Percentiles rank a stretch among this genome's conserved stretches.
Evolutionary conservation across 2,888 invertebrate species (phyloP).

Genomic region (Axea sp.): DNA sequence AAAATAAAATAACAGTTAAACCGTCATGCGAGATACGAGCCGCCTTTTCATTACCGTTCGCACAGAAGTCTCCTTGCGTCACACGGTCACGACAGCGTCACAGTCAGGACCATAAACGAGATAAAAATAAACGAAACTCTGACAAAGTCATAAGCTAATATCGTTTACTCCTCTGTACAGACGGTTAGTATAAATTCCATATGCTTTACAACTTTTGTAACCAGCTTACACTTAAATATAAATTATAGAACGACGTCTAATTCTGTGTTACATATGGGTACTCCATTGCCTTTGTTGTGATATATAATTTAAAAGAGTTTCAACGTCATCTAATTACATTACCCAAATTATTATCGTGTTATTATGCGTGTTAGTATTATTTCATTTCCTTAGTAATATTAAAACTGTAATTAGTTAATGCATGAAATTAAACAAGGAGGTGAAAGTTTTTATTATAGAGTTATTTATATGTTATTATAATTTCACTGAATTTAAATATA

Average conservation of each 20-base stretch:
- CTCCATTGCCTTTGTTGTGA: not conserved
- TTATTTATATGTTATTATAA: too few relatives aligned
- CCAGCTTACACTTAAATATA: conserved; percentile 26
- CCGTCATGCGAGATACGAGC: conserved; percentile 16
- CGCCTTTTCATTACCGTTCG: conserved; percentile 34
- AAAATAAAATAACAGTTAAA: not conserved
- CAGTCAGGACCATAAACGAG: conserved; percentile 26
- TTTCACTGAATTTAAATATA: too few relatives aligned
- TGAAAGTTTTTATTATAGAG: too few relatives aligned
- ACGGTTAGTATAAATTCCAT: conserved; percentile 27
- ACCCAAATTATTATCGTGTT: too few relatives aligned
- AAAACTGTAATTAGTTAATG: too few relatives aligned
- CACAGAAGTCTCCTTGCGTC: conserved; percentile 18
- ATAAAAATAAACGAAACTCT: conserved; percentile 42
- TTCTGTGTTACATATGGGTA: not conserved
- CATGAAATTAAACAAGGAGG: too few relatives aligned
- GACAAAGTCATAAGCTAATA: conserved; percentile 37
- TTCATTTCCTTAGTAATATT: too few relatives aligned
- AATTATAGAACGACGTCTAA: conserved; percentile 12
- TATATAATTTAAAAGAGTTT: too few relatives aligned
- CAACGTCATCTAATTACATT: too few relatives aligned
- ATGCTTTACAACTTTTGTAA: conserved; percentile 37
- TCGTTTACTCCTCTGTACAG: conserved; percentile 23
- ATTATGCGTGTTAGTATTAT: too few relatives aligned
- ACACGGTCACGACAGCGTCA: conserved; percentile 21